Evolutionary conservation across 2,113 vertebrate genomes (phyloP).

Genomic region (Mohoua ochrocephala): DNA sequence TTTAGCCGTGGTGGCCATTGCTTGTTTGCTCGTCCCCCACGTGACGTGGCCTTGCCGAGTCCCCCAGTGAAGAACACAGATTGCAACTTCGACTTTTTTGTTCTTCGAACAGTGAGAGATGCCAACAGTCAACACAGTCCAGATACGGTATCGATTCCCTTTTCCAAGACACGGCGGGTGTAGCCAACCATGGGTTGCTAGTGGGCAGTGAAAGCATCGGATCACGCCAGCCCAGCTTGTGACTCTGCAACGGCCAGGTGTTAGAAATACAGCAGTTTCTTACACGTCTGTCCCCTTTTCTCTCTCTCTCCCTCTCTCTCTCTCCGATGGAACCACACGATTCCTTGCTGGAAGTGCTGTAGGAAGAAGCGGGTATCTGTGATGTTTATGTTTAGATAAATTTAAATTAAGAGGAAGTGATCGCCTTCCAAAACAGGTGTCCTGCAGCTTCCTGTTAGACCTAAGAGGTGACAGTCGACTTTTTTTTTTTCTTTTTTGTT

Average conservation of each 20-base stretch:
- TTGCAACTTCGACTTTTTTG: constrained; percentile 20
- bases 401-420: constrained; percentile 47
- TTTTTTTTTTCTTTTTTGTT: neutral
- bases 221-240: neutral
- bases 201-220: constrained; percentile 61
- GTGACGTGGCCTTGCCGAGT: neutral
- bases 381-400: neutral
- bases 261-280: constrained; percentile 4
- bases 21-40: neutral
- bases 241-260: neutral
- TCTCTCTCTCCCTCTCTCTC: neutral
- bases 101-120: constrained; percentile 27
- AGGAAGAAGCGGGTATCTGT: constrained; percentile 6
- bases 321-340: neutral
- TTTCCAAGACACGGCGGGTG: constrained; percentile 12
- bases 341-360: constrained; percentile 58
- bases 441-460: constrained; percentile 54
- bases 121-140: constrained; percentile 42
- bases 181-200: constrained; percentile 33
- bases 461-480: constrained; percentile 15
- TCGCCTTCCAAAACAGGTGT: constrained; percentile 15
- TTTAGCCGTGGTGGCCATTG: neutral
- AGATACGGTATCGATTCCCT: constrained; percentile 18
- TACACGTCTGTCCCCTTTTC: neutral
- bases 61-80: constrained; percentile 37